These are phyloP conservation scores for Onychomys torridus DNA, from an alignment of 2,797 vertebrate genomes.

Conservation along the genomic window DNA sequence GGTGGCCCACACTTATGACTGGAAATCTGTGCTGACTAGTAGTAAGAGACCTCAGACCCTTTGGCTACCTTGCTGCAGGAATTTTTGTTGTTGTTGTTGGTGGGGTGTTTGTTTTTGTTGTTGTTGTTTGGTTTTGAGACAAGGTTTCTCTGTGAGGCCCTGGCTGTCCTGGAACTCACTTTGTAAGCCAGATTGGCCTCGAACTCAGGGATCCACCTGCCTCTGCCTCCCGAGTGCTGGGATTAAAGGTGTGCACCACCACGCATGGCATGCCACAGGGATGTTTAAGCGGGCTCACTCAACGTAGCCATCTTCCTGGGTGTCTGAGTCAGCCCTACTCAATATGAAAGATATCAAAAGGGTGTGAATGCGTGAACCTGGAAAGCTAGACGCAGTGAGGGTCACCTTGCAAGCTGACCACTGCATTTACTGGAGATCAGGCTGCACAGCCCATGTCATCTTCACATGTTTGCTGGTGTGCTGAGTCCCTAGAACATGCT, in stretches of 20 bases:
- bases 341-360: neutral
- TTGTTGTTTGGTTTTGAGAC: neutral
- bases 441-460: neutral
- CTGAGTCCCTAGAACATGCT: neutral
- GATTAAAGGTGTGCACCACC: neutral
- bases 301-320: neutral
- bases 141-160: neutral
- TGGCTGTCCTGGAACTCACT: neutral
- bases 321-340: neutral
- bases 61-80: neutral
- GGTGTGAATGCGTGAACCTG: fast-evolving
- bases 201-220: neutral
- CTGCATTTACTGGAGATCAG: neutral
- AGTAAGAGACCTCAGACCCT: neutral
- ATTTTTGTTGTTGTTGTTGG: neutral
- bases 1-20: neutral
- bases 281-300: neutral
- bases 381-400: neutral
- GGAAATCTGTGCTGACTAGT: neutral
- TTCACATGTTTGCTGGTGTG: neutral
- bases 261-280: neutral
- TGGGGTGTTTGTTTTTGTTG: neutral
- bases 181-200: neutral
- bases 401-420: neutral
- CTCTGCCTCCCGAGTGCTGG: neutral